These are phyloP conservation scores for Pipistrellus kuhlii DNA, from an alignment of 2,797 vertebrate genomes.

Conservation along the genomic window DNA sequence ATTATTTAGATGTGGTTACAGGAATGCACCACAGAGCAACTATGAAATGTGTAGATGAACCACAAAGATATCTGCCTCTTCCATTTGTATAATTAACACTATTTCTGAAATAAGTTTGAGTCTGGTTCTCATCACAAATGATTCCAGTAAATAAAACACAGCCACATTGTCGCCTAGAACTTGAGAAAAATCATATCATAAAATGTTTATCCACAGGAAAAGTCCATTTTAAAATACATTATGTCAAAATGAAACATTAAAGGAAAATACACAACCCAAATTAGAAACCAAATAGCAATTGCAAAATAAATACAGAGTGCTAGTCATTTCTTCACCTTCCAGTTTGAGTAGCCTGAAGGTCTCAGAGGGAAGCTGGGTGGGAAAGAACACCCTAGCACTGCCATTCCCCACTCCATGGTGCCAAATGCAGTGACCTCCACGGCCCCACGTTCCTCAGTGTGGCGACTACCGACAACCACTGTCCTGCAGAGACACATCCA, in stretches of 20 bases:
- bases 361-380: not conserved
- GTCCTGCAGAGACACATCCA: not conserved
- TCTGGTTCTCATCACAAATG: constrained; percentile 81
- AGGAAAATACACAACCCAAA: constrained; percentile 74
- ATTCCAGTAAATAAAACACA: constrained; percentile 82
- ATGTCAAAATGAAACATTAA: constrained; percentile 79
- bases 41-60: constrained; percentile 50
- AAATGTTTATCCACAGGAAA: constrained; percentile 79
- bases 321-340: constrained; percentile 29
- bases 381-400: not conserved
- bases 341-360: not conserved
- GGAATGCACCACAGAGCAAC: constrained; percentile 39
- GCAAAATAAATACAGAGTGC: constrained; percentile 53
- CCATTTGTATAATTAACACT: constrained; percentile 80
- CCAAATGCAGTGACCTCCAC: not conserved
- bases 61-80: constrained; percentile 65
- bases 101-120: constrained; percentile 77
- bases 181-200: constrained; percentile 79
- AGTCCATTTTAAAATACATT: constrained; percentile 73
- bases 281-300: constrained; percentile 67
- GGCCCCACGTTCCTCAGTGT: not conserved
- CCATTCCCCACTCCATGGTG: not conserved
- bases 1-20: constrained; percentile 50
- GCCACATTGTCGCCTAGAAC: constrained; percentile 81
- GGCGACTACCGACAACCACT: not conserved